Conservation (phyloP, 1,140 invertebrate genomes). For the Scaptomyza pallida region DNA sequence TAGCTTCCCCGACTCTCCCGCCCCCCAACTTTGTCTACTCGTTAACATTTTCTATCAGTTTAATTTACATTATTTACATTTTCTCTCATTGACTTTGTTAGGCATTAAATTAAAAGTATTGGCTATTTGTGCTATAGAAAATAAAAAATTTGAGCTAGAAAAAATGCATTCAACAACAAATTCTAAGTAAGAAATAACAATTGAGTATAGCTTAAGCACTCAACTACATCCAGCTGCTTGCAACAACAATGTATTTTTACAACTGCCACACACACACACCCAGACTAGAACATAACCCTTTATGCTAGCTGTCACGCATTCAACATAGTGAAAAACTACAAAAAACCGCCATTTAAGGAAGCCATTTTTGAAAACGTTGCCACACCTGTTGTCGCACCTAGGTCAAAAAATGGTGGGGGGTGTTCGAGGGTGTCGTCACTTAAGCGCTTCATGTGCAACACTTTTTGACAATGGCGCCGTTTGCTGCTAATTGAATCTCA, state of each 20-base stretch:
- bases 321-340: slow-evolving; percentile 5
- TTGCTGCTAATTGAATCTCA: slow-evolving; percentile 73
- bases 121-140: too few relatives aligned
- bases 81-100: too few relatives aligned
- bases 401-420: background rate
- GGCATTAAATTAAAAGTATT: too few relatives aligned
- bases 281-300: background rate
- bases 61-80: slow-evolving; percentile 76
- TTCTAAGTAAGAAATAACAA: background rate
- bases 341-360: slow-evolving; percentile 9
- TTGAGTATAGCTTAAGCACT: background rate
- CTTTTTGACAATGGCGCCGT: slow-evolving; percentile 48
- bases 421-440: background rate
- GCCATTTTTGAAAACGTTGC: slow-evolving; percentile 29
- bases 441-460: slow-evolving; percentile 20
- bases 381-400: background rate
- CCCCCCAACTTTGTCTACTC: background rate
- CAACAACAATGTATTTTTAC: background rate
- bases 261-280: background rate
- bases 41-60: slow-evolving; percentile 62
- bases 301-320: background rate
- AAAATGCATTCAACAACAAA: background rate
- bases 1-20: too few relatives aligned
- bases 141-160: too few relatives aligned
- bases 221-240: background rate